Evolutionary conservation across 2,888 invertebrate genomes (phyloP).

Genomic region (Tanytarsus gracilentus): DNA sequence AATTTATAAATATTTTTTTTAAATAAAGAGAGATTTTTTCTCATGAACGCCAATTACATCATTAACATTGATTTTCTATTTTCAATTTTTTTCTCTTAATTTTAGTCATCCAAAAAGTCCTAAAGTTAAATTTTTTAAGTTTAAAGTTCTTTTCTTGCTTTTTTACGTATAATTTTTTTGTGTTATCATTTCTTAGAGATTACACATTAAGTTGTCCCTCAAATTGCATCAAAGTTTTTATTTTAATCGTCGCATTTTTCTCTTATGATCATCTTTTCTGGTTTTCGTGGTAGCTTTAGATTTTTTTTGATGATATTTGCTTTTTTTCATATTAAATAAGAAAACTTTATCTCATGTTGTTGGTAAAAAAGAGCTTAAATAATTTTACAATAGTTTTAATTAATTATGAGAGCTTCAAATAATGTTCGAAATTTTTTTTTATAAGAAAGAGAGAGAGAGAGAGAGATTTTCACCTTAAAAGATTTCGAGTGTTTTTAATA

Average conservation of each 20-base stretch:
- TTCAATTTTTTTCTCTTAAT: conserved; percentile 1
- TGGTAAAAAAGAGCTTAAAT: too few relatives aligned
- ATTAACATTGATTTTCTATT: not conserved
- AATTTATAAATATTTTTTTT: too few relatives aligned
- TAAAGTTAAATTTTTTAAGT: not conserved
- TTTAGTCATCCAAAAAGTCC: not conserved
- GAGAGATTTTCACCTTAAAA: not conserved
- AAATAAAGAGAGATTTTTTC: not conserved
- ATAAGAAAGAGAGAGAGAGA: not conserved
- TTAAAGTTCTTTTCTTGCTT: conserved; percentile 2
- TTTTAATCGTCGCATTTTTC: too few relatives aligned
- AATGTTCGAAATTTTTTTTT: not conserved
- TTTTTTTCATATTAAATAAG: not conserved
- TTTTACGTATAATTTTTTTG: conserved; percentile 20
- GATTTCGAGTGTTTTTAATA: not conserved
- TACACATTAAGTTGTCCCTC: not conserved
- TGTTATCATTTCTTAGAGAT: not conserved
- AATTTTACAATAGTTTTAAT: too few relatives aligned
- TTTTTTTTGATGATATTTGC: not conserved
- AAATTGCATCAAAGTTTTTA: not conserved
- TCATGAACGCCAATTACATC: conserved; percentile 11
- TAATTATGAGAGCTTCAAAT: too few relatives aligned
- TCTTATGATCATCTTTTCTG: not conserved
- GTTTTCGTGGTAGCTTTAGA: conserved; percentile 15
- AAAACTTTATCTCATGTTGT: too few relatives aligned